These are phyloP conservation scores for Graptemys geographica DNA, from an alignment of 2,797 vertebrate species.

Conservation along the genomic window DNA sequence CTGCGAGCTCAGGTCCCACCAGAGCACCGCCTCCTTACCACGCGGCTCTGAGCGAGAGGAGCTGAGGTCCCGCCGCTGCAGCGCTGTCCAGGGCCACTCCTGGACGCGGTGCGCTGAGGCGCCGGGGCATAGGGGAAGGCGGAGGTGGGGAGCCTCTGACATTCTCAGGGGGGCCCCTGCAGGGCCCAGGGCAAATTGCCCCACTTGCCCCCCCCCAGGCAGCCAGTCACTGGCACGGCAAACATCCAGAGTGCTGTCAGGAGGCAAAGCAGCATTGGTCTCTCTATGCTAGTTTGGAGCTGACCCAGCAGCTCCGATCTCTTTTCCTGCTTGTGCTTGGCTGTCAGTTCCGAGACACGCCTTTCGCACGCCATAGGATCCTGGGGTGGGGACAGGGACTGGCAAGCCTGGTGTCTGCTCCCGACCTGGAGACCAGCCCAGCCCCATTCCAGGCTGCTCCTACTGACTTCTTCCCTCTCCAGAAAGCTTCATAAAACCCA, in stretches of 20 bases:
- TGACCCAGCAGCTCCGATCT: accelerated
- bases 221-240: not conserved
- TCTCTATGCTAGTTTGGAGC: conserved; percentile 9
- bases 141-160: no score
- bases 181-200: no score
- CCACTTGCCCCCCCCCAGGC: no score
- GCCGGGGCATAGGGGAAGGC: no score
- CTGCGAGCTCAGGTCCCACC: no score
- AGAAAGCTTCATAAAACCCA: not conserved
- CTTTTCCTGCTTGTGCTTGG: not conserved
- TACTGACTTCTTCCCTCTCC: not conserved
- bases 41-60: no score
- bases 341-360: not conserved
- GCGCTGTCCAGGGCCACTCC: no score
- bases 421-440: not conserved
- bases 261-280: not conserved
- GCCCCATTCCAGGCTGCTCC: not conserved
- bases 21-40: no score
- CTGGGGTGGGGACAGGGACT: not conserved
- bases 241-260: not conserved
- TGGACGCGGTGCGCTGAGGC: no score
- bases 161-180: no score
- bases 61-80: no score
- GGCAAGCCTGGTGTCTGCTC: not conserved
- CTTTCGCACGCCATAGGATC: not conserved